A percentile compares a stretch with the other conserved stretches of the same genome.
These are phyloP conservation scores for Acropternis orthonyx DNA, from an alignment of 2,797 vertebrate species.

Conservation along the genomic window DNA sequence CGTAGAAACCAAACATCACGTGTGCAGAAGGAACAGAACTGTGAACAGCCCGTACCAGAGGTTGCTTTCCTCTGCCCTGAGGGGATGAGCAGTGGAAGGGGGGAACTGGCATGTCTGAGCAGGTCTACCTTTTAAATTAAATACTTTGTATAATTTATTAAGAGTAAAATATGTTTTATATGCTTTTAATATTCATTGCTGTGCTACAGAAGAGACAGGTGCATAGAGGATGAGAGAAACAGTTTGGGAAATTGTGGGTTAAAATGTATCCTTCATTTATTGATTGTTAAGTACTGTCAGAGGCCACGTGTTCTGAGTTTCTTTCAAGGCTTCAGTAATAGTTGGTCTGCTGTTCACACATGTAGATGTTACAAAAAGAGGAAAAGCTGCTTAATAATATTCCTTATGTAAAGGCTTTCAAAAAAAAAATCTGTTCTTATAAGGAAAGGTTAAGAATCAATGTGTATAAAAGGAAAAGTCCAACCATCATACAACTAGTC, in stretches of 20 bases:
- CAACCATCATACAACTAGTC: background rate
- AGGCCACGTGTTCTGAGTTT: slow-evolving; percentile 21
- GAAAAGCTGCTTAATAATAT: slow-evolving; percentile 17
- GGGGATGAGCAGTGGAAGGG: fast-evolving
- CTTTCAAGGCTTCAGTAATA: background rate
- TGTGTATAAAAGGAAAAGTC: slow-evolving; percentile 12
- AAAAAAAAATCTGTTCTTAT: background rate
- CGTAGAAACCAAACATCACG: background rate
- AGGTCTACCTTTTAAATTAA: background rate
- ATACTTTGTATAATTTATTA: background rate
- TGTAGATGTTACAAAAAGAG: background rate
- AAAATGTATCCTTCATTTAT: background rate
- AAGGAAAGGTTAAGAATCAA: slow-evolving; percentile 53
- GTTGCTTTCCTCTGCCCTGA: background rate
- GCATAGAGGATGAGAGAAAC: background rate
- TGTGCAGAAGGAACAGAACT: background rate
- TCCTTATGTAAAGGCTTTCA: slow-evolving; percentile 1
- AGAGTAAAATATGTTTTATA: background rate
- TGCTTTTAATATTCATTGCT: background rate
- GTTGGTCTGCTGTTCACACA: slow-evolving; percentile 18
- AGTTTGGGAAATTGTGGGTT: background rate
- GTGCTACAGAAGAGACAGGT: background rate
- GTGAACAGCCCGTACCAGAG: background rate
- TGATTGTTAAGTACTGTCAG: background rate
- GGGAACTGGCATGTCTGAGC: background rate